Conservation (phyloP, 2,797 vertebrate species). For the Lindbergichthys nudifrons region DNA sequence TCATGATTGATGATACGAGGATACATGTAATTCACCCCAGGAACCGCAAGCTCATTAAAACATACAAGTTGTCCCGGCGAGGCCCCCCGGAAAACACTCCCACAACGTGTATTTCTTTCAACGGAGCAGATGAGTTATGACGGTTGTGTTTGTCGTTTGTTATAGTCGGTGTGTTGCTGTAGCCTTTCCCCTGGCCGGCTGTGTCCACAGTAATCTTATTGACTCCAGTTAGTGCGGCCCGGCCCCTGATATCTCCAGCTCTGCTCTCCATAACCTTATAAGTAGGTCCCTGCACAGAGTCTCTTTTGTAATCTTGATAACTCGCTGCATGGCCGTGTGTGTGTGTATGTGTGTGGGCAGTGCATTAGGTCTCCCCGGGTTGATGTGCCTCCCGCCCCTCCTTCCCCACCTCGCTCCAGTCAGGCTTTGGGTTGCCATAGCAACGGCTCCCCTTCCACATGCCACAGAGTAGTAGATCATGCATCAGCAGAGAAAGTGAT, state of each 20-base stretch:
- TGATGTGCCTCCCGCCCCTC: constrained; percentile 56
- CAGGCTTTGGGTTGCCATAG: constrained; percentile 78
- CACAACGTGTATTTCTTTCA: constrained; percentile 28
- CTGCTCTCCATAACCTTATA: constrained; percentile 84
- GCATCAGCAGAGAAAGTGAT: constrained; percentile 78
- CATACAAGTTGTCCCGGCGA: constrained; percentile 51
- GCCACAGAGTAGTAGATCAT: constrained; percentile 82
- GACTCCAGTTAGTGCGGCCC: constrained; percentile 74
- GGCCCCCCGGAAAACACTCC: constrained; percentile 35
- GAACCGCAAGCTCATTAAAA: constrained; percentile 71
- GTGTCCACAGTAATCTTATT: constrained; percentile 78
- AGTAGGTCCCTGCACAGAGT: constrained; percentile 81
- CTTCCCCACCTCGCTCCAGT: constrained; percentile 63
- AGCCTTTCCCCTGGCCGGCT: constrained; percentile 41
- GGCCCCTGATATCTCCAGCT: constrained; percentile 75
- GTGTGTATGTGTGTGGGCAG: constrained; percentile 55
- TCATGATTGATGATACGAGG: constrained; percentile 56
- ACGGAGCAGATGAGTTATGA: constrained; percentile 53
- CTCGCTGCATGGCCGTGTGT: constrained; percentile 54
- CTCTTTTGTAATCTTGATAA: constrained; percentile 82
- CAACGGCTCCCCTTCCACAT: constrained; percentile 80
- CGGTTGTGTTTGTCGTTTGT: constrained; percentile 51
- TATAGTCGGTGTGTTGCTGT: constrained; percentile 47
- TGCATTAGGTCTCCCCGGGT: constrained; percentile 74
- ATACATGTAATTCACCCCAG: constrained; percentile 59